Evolutionary conservation across 2,888 invertebrate species (phyloP).

Genomic region (Trilocha varians): DNA sequence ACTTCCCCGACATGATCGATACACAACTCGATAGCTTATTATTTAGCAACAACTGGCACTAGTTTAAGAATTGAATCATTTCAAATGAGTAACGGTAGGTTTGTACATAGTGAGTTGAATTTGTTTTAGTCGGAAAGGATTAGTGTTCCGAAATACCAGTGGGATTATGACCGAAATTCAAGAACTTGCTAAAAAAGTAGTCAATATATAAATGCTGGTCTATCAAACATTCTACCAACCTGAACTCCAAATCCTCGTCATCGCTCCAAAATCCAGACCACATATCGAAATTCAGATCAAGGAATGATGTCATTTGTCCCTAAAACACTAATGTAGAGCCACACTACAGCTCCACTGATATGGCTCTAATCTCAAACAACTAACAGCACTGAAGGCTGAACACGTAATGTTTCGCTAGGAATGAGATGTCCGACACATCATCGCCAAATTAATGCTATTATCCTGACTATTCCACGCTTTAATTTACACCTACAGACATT

Average conservation of each 20-base stretch:
- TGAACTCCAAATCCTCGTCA: constrained; percentile 12
- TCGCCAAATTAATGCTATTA: constrained; percentile 24
- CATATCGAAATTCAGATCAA: constrained; percentile 11
- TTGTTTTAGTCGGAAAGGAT: not conserved
- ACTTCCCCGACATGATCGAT: constrained; percentile 25
- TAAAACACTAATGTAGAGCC: not conserved
- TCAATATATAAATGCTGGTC: too few relatives aligned
- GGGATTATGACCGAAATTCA: too few relatives aligned
- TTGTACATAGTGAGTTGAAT: not conserved
- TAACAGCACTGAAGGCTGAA: constrained; percentile 22
- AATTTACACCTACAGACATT: not conserved
- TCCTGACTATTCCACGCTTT: constrained; percentile 11
- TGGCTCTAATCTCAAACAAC: constrained; percentile 3
- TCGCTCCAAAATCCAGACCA: constrained; percentile 16
- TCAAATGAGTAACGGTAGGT: not conserved
- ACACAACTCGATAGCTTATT: too few relatives aligned
- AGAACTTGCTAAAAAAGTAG: too few relatives aligned
- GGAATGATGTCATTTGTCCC: constrained; percentile 6
- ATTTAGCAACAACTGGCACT: not conserved
- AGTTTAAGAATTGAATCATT: not conserved
- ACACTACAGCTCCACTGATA: not conserved
- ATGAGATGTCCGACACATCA: constrained; percentile 16
- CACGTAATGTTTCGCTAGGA: constrained; percentile 17
- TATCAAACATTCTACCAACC: constrained; percentile 4
- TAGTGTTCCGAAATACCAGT: too few relatives aligned